Evolutionary conservation across 2,888 invertebrate genomes (phyloP), one percentile per base, ranked within the genome.

Genomic region (Branchipolynoe longqiensis): DNA sequence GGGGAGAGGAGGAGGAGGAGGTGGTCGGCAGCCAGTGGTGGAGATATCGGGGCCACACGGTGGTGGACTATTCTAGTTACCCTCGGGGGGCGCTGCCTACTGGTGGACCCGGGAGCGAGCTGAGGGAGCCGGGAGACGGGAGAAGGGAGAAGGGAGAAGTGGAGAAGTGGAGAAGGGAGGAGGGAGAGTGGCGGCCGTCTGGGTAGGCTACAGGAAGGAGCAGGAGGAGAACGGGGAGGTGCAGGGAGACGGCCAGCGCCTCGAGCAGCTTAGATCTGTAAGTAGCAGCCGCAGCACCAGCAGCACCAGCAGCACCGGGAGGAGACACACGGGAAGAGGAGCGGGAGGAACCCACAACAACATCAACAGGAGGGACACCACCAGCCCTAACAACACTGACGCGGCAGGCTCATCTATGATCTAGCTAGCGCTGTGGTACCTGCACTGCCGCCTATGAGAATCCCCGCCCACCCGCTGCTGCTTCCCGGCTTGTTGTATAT

Each of bases 291-390:
- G 69, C 28, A 62, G 31, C 62, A 3, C 28, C 62, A 62, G 62
- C 33, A 38, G 62, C 62, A 62, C 28, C 62, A 31, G 62, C 62
- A 31, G 62, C 25, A 62, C 28, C 62, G 31, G 62, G 28, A 62
- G 62, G 28, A 62, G 59, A 4, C n/a, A n/a, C n/a, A 28, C 28
- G 1, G 25, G 62, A 14, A 28, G 62, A 14, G 31, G 62, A 14
- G 62, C 12, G 25, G 62, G 62, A 4, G 25, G 59, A 62, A 62
- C 25, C 62, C 62, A 62, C 62, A 62, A 62, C 31, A 62, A 62
- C 62, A 62, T 62, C 62, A 62, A 62, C 62, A 62, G 62, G 62
- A 62, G 28, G 62, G 31, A 62, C 62, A 62, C 62, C 25, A 31
- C 62, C 28, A 69, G 69, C 22, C 14, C 58, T n/a, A n/a, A n/a